Conservation (phyloP, 2,888 invertebrate genomes). For the Labia minor region DNA sequence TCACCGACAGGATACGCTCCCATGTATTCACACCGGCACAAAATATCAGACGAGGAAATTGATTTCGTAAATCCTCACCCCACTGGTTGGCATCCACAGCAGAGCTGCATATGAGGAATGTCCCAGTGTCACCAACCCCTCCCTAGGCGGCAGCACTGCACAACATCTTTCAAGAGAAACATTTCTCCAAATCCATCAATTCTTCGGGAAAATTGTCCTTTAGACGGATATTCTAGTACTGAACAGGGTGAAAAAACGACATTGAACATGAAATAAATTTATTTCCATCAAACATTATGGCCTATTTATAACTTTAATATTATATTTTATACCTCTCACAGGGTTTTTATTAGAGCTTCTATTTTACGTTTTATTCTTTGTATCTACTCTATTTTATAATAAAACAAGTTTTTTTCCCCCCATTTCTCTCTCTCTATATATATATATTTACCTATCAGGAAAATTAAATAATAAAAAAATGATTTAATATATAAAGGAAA, state of each 20-base stretch:
- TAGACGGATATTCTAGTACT: not conserved
- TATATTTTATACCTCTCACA: not conserved
- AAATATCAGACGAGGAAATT: not conserved
- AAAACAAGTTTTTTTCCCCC: no score
- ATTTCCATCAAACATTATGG: not conserved
- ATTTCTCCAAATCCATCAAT: not conserved
- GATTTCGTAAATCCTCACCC: slow-evolving; percentile 3
- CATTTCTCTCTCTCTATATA: no score
- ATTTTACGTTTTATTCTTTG: not conserved
- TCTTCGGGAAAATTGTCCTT: not conserved
- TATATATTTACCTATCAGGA: no score
- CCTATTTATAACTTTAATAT: not conserved
- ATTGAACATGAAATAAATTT: not conserved
- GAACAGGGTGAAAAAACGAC: not conserved
- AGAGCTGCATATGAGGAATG: not conserved
- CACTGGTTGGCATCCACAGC: no score
- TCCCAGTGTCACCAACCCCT: no score
- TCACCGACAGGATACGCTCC: not conserved
- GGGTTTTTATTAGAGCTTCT: not conserved
- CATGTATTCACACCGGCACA: not conserved
- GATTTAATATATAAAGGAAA: no score
- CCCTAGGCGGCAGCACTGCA: not conserved
- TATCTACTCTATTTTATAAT: slow-evolving; percentile 3
- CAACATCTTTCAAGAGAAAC: not conserved
- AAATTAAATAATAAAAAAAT: no score